Conservation (phyloP, 2,797 vertebrate species). For the Microchirus variegatus region DNA sequence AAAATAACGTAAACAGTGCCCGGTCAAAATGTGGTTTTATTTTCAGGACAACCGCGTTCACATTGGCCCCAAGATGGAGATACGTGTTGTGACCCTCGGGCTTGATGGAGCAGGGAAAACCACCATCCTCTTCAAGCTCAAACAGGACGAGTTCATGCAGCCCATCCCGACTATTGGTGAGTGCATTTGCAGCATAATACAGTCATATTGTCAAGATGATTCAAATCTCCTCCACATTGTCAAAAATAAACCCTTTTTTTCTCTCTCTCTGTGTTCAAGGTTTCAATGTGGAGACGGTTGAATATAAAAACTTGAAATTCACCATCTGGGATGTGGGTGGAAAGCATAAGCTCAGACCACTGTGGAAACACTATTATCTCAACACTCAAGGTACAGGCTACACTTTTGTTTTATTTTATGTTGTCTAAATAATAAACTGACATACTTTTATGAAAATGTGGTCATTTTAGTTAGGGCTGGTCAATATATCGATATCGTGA, state of each 20-base stretch:
- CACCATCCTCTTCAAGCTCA: slow-evolving; percentile 98
- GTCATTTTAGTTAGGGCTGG: too few relatives aligned
- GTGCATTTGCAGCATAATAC: neutral
- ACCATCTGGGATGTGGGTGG: slow-evolving; percentile 99
- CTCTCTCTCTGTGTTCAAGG: slow-evolving; percentile 73
- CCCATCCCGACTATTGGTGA: slow-evolving; percentile 98
- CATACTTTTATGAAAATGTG: too few relatives aligned
- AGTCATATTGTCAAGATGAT: neutral
- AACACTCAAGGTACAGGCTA: slow-evolving; percentile 93
- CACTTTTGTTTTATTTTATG: neutral
- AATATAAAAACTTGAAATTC: slow-evolving; percentile 99
- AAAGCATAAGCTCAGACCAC: slow-evolving; percentile 95
- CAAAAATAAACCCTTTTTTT: neutral
- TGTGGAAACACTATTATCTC: slow-evolving; percentile 99
- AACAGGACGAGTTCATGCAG: slow-evolving; percentile 99
- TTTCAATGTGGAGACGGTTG: slow-evolving; percentile 98
- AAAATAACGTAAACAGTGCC: neutral
- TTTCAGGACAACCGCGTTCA: slow-evolving; percentile 96
- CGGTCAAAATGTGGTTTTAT: neutral
- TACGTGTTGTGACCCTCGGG: slow-evolving; percentile 95
- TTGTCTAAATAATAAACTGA: neutral
- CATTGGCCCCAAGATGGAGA: slow-evolving; percentile 99
- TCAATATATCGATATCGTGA: too few relatives aligned
- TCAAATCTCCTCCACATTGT: fast-evolving
- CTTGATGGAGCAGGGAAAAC: slow-evolving; percentile 97